Evolutionary conservation across 2,113 vertebrate species (phyloP), one percentile per base, ranked within the genome.

Genomic region (Petaurus breviceps): DNA sequence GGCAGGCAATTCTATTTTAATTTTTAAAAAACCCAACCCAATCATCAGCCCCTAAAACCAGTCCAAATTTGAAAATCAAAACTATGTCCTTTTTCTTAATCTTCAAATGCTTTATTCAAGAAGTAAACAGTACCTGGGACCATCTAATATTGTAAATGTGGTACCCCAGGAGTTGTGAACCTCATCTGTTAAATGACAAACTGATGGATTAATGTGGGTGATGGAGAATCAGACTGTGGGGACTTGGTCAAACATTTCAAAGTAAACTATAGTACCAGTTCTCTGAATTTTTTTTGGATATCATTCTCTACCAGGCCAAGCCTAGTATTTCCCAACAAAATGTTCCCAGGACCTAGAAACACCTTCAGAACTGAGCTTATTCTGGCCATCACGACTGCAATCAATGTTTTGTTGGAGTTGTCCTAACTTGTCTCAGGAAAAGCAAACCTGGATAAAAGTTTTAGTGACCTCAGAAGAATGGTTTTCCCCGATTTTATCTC

Each of bases 71-170:
- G 43, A 43, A 47, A 54, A 89, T 55, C 23, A 46, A 43, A 92
- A n/a, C 49, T 54, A 61, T 61, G 28, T 68, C 50, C 89, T 51
- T 49, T 46, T 68, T 37, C 46, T 94, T 92, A n/a, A 90, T 31
- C 54, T 91, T 91, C 51, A 92, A 97, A 84, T 0, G 1, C 93
- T 92, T 95, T 49, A 28, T 61, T 31, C 90, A 91, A 94, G 95
- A 95, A 77, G 95, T 93, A 94, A 91, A 94, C 94, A 94, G 93
- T 94, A 93, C 91, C 93, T n/a, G 47, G 11, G n/a, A 37, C 2
- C 6, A 90, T 54, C 95, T 95, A 57, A 93, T 91, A 96, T 77
- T n/a, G 10, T 28, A 12, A 77, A 25, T 25, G 77, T 46, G 23
- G 25, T 55, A 43, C 1, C 25, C 51, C 91, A 43, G 22, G 61